phyloP scores from a whole-genome alignment of 2,888 invertebrate species.

The Arctia plantaginis region DNA sequence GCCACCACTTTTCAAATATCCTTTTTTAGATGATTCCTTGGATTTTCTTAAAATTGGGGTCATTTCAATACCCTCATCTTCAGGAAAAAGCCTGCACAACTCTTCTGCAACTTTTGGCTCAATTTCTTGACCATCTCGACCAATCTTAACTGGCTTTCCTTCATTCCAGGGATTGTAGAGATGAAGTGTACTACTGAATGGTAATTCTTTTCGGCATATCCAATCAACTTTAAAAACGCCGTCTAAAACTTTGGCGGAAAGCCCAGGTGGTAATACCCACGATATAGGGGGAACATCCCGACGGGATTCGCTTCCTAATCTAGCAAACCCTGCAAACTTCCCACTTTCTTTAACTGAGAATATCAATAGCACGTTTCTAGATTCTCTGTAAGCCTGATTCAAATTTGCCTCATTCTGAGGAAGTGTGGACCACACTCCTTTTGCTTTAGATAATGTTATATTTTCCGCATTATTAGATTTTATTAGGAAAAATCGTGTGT shows the following conservation, averaged over 20 bases:
- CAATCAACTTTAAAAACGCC: conserved; percentile 99
- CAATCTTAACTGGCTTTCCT: conserved; percentile 99
- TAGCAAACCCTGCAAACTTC: conserved; percentile 97
- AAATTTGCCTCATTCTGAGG: conserved; percentile 98
- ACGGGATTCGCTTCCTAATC: conserved; percentile 94
- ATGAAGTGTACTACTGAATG: conserved; percentile 96
- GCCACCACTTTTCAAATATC: conserved; percentile 84
- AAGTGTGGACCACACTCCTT: conserved; percentile 99
- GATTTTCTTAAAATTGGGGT: conserved; percentile 94
- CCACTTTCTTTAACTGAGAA: conserved; percentile 99
- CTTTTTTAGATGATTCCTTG: conserved; percentile 92
- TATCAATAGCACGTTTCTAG: conserved; percentile 96
- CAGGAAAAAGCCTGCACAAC: conserved; percentile 96
- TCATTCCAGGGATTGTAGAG: conserved; percentile 99
- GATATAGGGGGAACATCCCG: conserved; percentile 95
- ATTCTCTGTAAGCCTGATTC: conserved; percentile 97
- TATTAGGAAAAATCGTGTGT: conserved; percentile 97
- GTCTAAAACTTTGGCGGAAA: conserved; percentile 96
- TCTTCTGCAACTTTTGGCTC: conserved; percentile 98
- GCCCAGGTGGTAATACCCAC: conserved; percentile 97
- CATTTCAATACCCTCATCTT: conserved; percentile 96
- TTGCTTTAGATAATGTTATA: conserved; percentile 96
- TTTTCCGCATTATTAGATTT: conserved; percentile 99
- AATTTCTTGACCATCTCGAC: conserved; percentile 99
- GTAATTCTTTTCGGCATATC: conserved; percentile 97